A percentile compares a stretch with the other conserved stretches of the same genome.
phyloP scores from a whole-genome alignment of 2,888 invertebrate species.

The Athalia rosae region DNA sequence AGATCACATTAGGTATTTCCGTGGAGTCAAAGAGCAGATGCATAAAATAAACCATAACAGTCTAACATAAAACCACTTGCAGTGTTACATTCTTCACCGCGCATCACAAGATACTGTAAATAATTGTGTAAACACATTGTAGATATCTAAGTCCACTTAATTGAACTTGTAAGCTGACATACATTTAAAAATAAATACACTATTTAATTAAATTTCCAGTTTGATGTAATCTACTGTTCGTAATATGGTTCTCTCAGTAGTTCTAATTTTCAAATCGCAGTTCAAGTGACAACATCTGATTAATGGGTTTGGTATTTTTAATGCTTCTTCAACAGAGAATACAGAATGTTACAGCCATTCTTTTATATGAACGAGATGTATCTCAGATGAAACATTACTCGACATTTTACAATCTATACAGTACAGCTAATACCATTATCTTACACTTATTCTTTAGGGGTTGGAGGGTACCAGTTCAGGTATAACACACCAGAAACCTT shows the following conservation, averaged over 20 bases:
- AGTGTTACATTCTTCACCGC: conserved; percentile 17
- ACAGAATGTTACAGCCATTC: conserved; percentile 27
- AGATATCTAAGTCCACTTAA: conserved; percentile 26
- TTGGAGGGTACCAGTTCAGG: conserved; percentile 80
- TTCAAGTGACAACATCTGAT: conserved; percentile 2
- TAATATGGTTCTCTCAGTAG: background rate
- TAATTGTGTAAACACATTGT: conserved; percentile 39
- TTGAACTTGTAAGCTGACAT: conserved; percentile 11
- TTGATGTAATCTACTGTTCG: background rate
- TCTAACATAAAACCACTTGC: background rate
- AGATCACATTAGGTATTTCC: conserved; percentile 83
- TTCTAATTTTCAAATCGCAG: too few species aligned
- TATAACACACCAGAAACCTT: conserved; percentile 79
- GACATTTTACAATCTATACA: conserved; percentile 41
- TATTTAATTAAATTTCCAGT: conserved; percentile 3
- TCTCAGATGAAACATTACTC: conserved; percentile 20
- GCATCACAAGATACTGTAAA: conserved; percentile 30
- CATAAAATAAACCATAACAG: background rate
- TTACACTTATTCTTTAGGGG: conserved; percentile 27
- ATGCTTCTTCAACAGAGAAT: conserved; percentile 16
- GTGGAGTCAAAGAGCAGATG: background rate
- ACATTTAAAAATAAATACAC: conserved; percentile 20
- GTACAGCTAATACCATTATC: conserved; percentile 12
- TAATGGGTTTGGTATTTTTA: conserved; percentile 5
- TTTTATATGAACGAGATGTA: conserved; percentile 14